Percentiles rank a stretch among this genome's conserved stretches.
Evolutionary conservation across 2,888 invertebrate species (phyloP).

Genomic region (Parnassius mnemosyne): DNA sequence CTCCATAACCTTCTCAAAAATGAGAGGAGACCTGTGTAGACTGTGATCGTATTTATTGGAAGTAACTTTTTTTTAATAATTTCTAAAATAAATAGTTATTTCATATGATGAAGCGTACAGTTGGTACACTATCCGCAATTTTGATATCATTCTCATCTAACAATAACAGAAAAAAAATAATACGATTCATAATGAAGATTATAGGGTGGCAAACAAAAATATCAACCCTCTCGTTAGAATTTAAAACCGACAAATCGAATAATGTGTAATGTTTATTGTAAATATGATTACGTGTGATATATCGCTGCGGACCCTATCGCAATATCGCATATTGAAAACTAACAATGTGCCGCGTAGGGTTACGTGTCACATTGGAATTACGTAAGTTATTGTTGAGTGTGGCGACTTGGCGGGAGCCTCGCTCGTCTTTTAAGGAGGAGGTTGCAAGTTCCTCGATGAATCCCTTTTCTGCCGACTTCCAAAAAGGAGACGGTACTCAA

Average conservation of each 20-base stretch:
- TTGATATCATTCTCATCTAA: too few species aligned
- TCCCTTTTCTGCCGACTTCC: too few species aligned
- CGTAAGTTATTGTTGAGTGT: neutral
- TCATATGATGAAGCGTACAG: too few species aligned
- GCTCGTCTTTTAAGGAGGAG: neutral
- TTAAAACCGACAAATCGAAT: constrained; percentile 47
- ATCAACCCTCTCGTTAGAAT: constrained; percentile 26
- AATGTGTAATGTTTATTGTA: constrained; percentile 45
- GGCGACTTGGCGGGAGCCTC: neutral
- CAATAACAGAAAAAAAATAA: neutral
- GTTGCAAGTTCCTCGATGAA: neutral
- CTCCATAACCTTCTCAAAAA: too few species aligned
- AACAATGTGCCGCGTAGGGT: constrained; percentile 21
- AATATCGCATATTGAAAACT: constrained; percentile 23
- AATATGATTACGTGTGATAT: constrained; percentile 46
- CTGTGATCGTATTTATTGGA: too few species aligned
- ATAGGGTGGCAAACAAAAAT: neutral
- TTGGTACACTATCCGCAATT: too few species aligned
- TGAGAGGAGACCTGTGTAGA: too few species aligned
- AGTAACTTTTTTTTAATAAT: too few species aligned
- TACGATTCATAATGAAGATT: neutral
- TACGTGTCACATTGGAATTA: constrained; percentile 12
- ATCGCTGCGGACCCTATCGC: constrained; percentile 30
- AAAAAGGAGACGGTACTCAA: too few species aligned
- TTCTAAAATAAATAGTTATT: too few species aligned